Percentiles rank a stretch among this genome's conserved stretches.
Conservation (phyloP, 2,113 vertebrate genomes). For the Okapia johnstoni region DNA sequence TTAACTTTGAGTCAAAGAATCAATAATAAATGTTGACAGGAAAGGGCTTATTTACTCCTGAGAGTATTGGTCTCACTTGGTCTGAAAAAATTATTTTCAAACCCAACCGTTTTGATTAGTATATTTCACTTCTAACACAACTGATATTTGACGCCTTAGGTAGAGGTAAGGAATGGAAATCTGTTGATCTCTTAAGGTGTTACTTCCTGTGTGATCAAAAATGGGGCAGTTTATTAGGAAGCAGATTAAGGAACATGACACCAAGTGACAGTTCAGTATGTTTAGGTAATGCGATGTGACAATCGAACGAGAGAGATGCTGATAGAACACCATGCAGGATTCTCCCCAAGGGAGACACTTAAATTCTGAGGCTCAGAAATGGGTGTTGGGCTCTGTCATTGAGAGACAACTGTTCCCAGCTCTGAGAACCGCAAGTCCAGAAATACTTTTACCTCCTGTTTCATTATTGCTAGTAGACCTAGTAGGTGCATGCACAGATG, state of each 20-base stretch:
- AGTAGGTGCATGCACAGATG: not conserved
- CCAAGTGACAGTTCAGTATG: not conserved
- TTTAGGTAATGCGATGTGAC: conserved; percentile 40
- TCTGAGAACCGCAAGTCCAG: not conserved
- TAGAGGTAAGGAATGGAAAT: not conserved
- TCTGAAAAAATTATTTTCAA: conserved; percentile 1
- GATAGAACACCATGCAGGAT: not conserved
- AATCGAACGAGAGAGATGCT: conserved; percentile 32
- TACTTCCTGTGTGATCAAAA: not conserved
- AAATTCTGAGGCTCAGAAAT: not conserved
- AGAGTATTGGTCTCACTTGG: not conserved
- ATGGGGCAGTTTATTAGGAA: not conserved
- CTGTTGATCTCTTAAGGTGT: not conserved
- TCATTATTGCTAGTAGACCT: not conserved
- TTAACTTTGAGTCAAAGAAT: not conserved
- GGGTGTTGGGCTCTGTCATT: not conserved
- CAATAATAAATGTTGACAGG: not conserved
- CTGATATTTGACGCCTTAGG: not conserved
- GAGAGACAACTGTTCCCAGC: not conserved
- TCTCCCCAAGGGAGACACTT: not conserved
- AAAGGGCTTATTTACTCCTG: not conserved
- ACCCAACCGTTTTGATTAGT: not conserved
- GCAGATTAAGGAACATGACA: not conserved
- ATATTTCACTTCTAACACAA: conserved; percentile 18
- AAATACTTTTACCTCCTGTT: not conserved